Evolutionary conservation across 1,140 invertebrate species (phyloP).

Genomic region (Cotesia vestalis): DNA sequence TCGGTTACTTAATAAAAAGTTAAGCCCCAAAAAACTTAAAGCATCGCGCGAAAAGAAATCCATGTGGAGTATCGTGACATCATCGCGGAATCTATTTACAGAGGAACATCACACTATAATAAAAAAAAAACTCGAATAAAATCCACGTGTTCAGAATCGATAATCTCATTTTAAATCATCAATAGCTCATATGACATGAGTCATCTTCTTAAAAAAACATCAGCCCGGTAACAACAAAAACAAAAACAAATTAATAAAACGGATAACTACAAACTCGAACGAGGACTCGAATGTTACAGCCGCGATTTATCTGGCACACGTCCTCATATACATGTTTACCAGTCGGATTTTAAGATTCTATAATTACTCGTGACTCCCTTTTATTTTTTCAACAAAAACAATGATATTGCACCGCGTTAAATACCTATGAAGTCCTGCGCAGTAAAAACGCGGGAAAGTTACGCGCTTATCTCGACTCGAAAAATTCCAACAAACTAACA

Average conservation of each 20-base stretch:
- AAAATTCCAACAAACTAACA: background rate
- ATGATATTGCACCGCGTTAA: background rate
- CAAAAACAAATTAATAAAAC: constrained; percentile 7
- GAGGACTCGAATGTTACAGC: constrained; percentile 11
- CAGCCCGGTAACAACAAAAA: no score
- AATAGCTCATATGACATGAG: no score
- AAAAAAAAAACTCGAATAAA: no score
- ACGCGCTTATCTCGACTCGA: background rate
- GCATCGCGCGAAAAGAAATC: no score
- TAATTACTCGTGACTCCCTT: constrained; percentile 18
- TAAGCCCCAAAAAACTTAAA: no score
- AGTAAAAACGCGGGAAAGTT: constrained; percentile 17
- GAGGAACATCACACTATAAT: no score
- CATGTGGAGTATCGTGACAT: no score
- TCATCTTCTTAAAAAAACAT: no score
- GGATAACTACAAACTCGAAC: constrained; percentile 6
- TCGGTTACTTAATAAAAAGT: constrained; percentile 27
- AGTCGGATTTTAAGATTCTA: constrained; percentile 30
- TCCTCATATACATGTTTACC: constrained; percentile 23
- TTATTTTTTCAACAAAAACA: background rate
- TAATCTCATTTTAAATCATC: no score
- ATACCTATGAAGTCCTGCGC: constrained; percentile 6
- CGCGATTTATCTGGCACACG: constrained; percentile 26
- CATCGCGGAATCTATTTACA: no score
- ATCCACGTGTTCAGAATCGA: no score